phyloP scores from a whole-genome alignment of 2,888 invertebrate genomes.

The Parelbella ahira region DNA sequence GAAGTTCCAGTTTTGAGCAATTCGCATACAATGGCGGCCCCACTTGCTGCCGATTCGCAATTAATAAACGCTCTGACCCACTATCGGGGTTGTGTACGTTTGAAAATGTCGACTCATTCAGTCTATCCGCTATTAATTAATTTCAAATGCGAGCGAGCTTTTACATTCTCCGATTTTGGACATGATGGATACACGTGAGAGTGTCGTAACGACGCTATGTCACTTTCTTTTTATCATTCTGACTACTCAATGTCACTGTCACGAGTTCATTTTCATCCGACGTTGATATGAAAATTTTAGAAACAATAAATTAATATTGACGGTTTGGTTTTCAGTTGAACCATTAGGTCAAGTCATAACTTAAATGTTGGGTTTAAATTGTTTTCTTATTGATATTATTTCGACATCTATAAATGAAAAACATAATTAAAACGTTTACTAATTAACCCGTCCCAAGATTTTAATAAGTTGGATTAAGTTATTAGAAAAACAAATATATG shows the following conservation, averaged over 20 bases:
- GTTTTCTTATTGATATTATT: too few species aligned
- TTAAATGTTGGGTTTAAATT: too few species aligned
- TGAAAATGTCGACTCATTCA: slow-evolving; percentile 62
- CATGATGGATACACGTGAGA: slow-evolving; percentile 50
- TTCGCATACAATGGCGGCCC: slow-evolving; percentile 65
- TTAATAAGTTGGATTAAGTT: too few species aligned
- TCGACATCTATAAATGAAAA: too few species aligned
- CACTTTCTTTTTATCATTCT: slow-evolving; percentile 55
- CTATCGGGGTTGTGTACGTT: slow-evolving; percentile 42
- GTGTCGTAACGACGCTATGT: slow-evolving; percentile 47
- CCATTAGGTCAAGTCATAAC: too few species aligned
- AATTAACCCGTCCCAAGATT: too few species aligned
- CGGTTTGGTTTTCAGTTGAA: too few species aligned
- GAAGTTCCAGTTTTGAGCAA: slow-evolving; percentile 52
- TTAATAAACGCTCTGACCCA: slow-evolving; percentile 72
- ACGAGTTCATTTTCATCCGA: slow-evolving; percentile 32
- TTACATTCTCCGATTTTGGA: slow-evolving; percentile 41
- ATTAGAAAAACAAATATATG: too few species aligned
- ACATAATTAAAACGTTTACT: too few species aligned
- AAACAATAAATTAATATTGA: too few species aligned
- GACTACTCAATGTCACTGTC: slow-evolving; percentile 46
- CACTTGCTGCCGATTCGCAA: slow-evolving; percentile 71
- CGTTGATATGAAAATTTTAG: too few species aligned
- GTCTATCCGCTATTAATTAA: slow-evolving; percentile 58
- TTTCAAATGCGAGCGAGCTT: slow-evolving; percentile 52